phyloP scores from a whole-genome alignment of 2,888 invertebrate species.

The Aleiodes leptofemur region DNA sequence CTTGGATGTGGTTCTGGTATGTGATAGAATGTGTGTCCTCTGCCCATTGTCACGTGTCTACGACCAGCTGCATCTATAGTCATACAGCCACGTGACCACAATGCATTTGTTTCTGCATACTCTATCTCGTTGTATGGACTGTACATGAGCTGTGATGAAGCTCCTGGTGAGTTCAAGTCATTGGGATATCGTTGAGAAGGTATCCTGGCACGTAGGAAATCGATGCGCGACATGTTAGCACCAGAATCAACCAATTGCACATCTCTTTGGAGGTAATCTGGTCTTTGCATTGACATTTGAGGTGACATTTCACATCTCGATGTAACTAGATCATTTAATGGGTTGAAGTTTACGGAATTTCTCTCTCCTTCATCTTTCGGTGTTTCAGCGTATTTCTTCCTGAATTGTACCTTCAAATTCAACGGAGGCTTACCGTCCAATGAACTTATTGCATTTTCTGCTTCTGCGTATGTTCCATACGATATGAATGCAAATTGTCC shows the following conservation, averaged over 20 bases:
- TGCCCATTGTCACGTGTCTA: conserved; percentile 67
- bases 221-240: background rate
- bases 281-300: background rate
- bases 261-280: background rate
- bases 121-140: conserved; percentile 62
- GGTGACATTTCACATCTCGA: background rate
- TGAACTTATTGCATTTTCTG: conserved; percentile 64
- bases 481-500: conserved; percentile 63
- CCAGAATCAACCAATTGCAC: conserved; percentile 29
- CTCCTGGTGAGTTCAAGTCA: background rate
- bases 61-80: conserved; percentile 63
- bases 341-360: background rate
- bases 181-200: conserved; percentile 9
- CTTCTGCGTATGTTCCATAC: conserved; percentile 62
- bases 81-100: conserved; percentile 68
- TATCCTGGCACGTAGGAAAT: conserved; percentile 12
- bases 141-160: conserved; percentile 43
- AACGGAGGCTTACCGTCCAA: conserved; percentile 63
- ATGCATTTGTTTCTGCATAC: conserved; percentile 60
- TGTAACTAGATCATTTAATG: background rate
- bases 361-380: background rate
- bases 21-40: conserved; percentile 67
- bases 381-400: conserved; percentile 52
- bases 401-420: conserved; percentile 60
- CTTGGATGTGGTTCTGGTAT: conserved; percentile 61